These are phyloP conservation scores for Melanotaenia parkinsoni DNA, from an alignment of 2,797 vertebrate species.

Conservation along the genomic window DNA sequence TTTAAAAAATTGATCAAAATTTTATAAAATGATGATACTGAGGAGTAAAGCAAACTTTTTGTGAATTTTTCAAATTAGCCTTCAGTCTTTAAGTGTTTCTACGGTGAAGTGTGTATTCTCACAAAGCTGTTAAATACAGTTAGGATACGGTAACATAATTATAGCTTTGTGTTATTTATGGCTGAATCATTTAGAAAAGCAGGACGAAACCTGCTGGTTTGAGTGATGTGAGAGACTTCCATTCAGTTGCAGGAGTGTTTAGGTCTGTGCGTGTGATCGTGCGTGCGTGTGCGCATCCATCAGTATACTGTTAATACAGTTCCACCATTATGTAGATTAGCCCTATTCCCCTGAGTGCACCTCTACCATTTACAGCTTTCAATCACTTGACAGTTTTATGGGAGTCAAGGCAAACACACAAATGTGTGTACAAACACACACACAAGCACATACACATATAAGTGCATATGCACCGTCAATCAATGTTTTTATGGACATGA, in stretches of 20 bases:
- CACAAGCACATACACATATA: conserved; percentile 7
- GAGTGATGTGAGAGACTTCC: conserved; percentile 15
- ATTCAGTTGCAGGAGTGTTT: conserved; percentile 25
- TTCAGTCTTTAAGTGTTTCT: conserved; percentile 12
- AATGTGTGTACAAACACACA: conserved; percentile 19
- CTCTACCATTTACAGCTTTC: conserved; percentile 71
- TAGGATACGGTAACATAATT: neutral
- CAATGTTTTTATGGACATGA: conserved; percentile 38
- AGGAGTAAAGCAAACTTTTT: conserved; percentile 8
- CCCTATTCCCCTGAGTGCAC: conserved; percentile 74
- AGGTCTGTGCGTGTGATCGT: conserved; percentile 23
- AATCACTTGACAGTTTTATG: conserved; percentile 67
- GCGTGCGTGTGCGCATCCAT: conserved; percentile 30
- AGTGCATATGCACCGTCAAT: conserved; percentile 33
- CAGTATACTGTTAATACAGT: conserved; percentile 63
- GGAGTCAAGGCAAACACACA: conserved; percentile 41
- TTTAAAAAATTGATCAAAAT: neutral
- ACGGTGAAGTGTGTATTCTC: conserved; percentile 1
- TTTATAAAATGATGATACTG: neutral
- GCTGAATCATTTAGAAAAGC: conserved; percentile 12
- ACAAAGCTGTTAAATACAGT: conserved; percentile 7
- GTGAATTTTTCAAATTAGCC: conserved; percentile 12
- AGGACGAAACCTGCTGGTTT: conserved; percentile 26
- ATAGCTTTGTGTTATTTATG: conserved; percentile 10
- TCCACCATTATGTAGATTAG: conserved; percentile 80